A percentile compares a stretch with the other conserved stretches of the same genome.
Evolutionary conservation across 2,888 invertebrate species (phyloP).

Genomic region (Protophormia terraenovae): DNA sequence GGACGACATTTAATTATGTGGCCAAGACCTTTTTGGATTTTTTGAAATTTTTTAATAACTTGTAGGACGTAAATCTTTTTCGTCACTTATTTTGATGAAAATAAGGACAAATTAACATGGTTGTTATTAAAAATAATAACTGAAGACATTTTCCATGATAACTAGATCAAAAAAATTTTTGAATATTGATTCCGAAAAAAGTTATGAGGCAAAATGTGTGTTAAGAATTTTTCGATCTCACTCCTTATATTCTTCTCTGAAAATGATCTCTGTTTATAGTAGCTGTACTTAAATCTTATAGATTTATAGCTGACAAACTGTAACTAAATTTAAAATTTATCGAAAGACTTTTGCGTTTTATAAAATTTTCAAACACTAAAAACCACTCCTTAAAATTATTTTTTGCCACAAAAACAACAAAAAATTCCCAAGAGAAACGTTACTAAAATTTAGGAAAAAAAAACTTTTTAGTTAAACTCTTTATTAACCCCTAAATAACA

Average conservation of each 20-base stretch:
- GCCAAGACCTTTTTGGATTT: too few species aligned
- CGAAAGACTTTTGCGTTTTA: neutral
- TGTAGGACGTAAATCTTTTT: too few species aligned
- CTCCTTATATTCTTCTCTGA: neutral
- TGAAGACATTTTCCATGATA: too few species aligned
- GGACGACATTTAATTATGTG: too few species aligned
- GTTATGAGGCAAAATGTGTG: too few species aligned
- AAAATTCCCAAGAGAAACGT: neutral
- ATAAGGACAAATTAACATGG: too few species aligned
- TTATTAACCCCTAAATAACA: constrained; percentile 56
- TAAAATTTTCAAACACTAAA: neutral
- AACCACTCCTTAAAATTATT: neutral
- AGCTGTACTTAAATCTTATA: neutral
- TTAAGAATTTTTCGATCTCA: too few species aligned
- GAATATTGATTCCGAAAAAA: too few species aligned
- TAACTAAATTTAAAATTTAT: constrained; percentile 35
- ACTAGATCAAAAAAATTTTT: too few species aligned
- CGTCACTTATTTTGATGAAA: too few species aligned
- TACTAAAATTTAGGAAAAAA: neutral
- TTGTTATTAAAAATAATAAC: too few species aligned
- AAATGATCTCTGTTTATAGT: neutral
- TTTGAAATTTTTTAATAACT: too few species aligned
- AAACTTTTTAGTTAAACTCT: constrained; percentile 54
- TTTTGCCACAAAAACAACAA: neutral
- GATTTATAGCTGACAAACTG: constrained; percentile 29